Evolutionary conservation across 2,888 invertebrate species (phyloP).

Genomic region (Phyllotreta cruciferae): DNA sequence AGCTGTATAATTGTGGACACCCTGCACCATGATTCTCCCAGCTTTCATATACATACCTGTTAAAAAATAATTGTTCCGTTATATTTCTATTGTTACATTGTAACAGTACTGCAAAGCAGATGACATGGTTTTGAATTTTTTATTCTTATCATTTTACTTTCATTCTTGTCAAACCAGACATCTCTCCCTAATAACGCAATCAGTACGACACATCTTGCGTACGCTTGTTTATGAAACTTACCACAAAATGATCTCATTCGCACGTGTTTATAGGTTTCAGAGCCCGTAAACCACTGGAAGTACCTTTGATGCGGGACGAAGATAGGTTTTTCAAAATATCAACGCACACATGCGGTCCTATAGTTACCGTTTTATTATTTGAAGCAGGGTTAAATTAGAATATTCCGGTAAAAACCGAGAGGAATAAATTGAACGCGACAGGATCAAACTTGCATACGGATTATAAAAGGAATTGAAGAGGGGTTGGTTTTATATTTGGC

Average conservation of each 20-base stretch:
- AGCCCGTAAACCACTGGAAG: conserved; percentile 32
- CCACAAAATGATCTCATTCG: conserved; percentile 28
- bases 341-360: conserved; percentile 12
- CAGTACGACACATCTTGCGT: conserved; percentile 25
- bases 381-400: no score
- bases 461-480: conserved; percentile 26
- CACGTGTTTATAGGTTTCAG: conserved; percentile 37
- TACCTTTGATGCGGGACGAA: conserved; percentile 27
- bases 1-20: neutral
- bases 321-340: conserved; percentile 5
- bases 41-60: no score
- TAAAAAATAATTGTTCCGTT: no score
- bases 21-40: neutral
- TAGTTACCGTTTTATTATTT: conserved; percentile 1
- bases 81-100: no score
- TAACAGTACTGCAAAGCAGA: no score
- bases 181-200: conserved; percentile 13
- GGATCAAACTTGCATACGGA: conserved; percentile 30
- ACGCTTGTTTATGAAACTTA: conserved; percentile 21
- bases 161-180: conserved; percentile 4
- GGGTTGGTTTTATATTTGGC: conserved; percentile 42
- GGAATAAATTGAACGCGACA: conserved; percentile 22
- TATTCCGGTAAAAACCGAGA: conserved; percentile 8
- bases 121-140: no score
- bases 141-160: no score